These are phyloP conservation scores for Podarcis lilfordi DNA, from an alignment of 2,797 vertebrate species.

Conservation along the genomic window DNA sequence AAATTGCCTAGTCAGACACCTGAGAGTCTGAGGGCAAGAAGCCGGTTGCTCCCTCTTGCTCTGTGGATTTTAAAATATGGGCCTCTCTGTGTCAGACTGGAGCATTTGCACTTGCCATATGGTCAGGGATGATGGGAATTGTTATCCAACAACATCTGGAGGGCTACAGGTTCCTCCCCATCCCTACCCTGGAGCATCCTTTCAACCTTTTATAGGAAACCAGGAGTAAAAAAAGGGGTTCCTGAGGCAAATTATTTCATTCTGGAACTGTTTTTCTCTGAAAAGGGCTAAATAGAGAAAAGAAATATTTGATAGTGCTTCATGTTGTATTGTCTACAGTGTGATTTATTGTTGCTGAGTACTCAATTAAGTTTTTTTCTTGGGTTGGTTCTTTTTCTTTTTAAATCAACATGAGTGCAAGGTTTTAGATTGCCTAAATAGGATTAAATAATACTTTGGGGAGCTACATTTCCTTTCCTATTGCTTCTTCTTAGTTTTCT, in stretches of 20 bases:
- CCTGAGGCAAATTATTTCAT: background rate
- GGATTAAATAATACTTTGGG: constrained; percentile 2
- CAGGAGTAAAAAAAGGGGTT: background rate
- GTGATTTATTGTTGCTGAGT: constrained; percentile 38
- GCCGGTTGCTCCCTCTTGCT: constrained; percentile 26
- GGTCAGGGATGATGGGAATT: too few species aligned
- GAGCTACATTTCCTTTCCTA: background rate
- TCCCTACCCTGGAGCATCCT: too few species aligned
- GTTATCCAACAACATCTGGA: too few species aligned
- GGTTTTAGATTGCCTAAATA: constrained; percentile 29
- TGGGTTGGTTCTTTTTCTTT: background rate
- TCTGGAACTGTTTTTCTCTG: constrained; percentile 6
- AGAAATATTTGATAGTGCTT: background rate
- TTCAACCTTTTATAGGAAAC: too few species aligned
- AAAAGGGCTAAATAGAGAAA: constrained; percentile 35
- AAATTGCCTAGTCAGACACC: constrained; percentile 47
- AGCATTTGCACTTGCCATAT: background rate
- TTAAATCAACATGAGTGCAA: constrained; percentile 22
- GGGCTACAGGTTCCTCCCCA: too few species aligned
- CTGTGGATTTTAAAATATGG: constrained; percentile 42
- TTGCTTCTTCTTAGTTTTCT: background rate
- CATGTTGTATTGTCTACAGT: background rate
- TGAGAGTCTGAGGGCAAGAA: constrained; percentile 34
- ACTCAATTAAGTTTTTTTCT: constrained; percentile 17
- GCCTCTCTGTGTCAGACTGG: background rate